These are phyloP conservation scores for Syngnathus typhle DNA, from an alignment of 2,113 vertebrate species.

Conservation along the genomic window DNA sequence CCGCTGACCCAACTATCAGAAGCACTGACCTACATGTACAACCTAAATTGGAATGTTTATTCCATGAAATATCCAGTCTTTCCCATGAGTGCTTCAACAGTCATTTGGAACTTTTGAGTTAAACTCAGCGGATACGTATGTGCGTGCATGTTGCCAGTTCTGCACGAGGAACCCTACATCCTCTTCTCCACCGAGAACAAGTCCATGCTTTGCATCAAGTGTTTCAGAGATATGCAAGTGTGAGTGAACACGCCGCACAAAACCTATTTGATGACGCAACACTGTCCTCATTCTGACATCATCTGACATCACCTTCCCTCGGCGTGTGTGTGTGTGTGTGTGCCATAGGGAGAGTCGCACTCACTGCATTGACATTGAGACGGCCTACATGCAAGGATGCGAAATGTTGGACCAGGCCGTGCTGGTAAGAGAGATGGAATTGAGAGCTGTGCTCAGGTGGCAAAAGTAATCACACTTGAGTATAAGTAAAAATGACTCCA, in stretches of 20 bases:
- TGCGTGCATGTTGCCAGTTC: constrained; percentile 64
- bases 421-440: constrained; percentile 67
- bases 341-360: constrained; percentile 80
- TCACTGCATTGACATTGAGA: constrained; percentile 93
- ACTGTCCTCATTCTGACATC: not conserved
- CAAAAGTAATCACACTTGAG: not conserved
- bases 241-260: constrained; percentile 56
- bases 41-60: not conserved
- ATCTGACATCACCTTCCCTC: not conserved
- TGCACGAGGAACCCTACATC: constrained; percentile 90
- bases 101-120: not conserved
- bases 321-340: not conserved
- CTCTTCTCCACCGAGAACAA: constrained; percentile 93
- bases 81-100: not conserved
- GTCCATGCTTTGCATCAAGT: constrained; percentile 93
- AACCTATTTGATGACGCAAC: not conserved
- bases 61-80: not conserved
- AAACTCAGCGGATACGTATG: not conserved
- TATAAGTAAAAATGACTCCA: not conserved
- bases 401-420: constrained; percentile 90
- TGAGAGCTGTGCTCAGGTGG: not conserved
- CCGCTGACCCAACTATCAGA: not conserved
- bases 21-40: not conserved
- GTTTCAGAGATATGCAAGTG: constrained; percentile 95
- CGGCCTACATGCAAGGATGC: constrained; percentile 85